Base-by-base conservation (phyloP, 2,888 invertebrate genomes). In the Creontiades dilutus region DNA sequence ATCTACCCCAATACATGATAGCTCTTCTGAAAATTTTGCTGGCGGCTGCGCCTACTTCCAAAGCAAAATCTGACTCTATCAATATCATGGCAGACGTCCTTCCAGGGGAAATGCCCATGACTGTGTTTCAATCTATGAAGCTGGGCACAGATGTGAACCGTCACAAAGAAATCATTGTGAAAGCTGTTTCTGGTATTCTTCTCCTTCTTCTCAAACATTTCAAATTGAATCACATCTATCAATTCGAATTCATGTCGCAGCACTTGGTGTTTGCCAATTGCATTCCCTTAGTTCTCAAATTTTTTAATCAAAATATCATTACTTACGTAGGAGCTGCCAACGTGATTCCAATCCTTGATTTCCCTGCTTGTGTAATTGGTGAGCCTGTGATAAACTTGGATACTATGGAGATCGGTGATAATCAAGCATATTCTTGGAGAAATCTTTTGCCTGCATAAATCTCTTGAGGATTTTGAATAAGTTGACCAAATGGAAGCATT, bases 191-290 rank as follows among this genome's bases (percentile, higher is more conserved):
- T 76, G 97, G 97, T 19, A 97, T 99, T 92, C 94, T 99, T 89
- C 94, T 99, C 90, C 94, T 99, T 13, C 95, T 99, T 88, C 94
- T 99, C 91, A 99, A 99, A 94, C 99, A 99, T 94, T 98, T 99
- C 93, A 99, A 99, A 94, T 93, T 97, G 78, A 99, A 99, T 94
- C 99, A 99, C 94, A 95, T 99, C 81, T 99, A 99, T 93, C 99
- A 99, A 94, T 99, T 99, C 94, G 99, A 99, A 94, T 99, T 98
- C 93, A 98, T 99, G 96, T 98, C 98, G 0, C 99, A 99, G 94
- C 99, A 99, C 94, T 94, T 99, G 92, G 99, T 99, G 13, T 99
- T 99, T 94, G 99, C 99, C 90, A 99, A 99, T 93, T 99, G 99
- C 93, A 99, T 99, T 93, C 99, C 99, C 0, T 94, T 99, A 91